phyloP scores from a whole-genome alignment of 2,888 invertebrate genomes.

The Podotricha telesiphe region DNA sequence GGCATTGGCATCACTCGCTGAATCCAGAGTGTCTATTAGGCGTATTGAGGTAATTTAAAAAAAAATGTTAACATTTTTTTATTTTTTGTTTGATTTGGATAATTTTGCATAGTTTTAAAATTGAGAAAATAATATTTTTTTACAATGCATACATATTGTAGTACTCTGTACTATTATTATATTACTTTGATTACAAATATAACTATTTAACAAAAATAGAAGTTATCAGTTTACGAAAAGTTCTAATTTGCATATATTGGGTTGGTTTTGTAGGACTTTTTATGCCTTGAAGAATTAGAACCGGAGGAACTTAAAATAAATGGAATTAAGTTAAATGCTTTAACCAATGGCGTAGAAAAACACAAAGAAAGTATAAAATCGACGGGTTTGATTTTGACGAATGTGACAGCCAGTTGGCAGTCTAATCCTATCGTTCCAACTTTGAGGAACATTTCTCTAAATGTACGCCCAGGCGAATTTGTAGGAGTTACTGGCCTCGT shows the following conservation, averaged over 20 bases:
- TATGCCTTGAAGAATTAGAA: constrained; percentile 70
- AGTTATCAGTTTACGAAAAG: background rate
- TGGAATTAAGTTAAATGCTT: constrained; percentile 44
- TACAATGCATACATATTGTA: too few relatives aligned
- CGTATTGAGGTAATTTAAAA: constrained; percentile 81
- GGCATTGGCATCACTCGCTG: constrained; percentile 85
- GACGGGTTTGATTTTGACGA: constrained; percentile 63
- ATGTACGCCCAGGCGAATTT: constrained; percentile 81
- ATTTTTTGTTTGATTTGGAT: background rate
- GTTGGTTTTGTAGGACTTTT: constrained; percentile 65
- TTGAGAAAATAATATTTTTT: background rate
- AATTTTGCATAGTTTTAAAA: background rate
- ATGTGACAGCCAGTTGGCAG: constrained; percentile 75
- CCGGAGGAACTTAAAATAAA: constrained; percentile 54
- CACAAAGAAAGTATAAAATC: constrained; percentile 57
- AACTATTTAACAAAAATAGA: too few relatives aligned
- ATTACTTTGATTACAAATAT: background rate
- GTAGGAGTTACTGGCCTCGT: constrained; percentile 89
- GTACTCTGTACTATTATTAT: background rate
- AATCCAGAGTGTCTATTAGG: constrained; percentile 85
- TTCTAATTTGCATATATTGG: background rate
- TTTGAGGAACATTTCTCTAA: constrained; percentile 77
- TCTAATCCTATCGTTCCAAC: constrained; percentile 80
- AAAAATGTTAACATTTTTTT: background rate
- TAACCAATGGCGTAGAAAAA: constrained; percentile 59